phyloP scores from a whole-genome alignment of 1,140 invertebrate genomes.

The Drosophila nigrodunni region DNA sequence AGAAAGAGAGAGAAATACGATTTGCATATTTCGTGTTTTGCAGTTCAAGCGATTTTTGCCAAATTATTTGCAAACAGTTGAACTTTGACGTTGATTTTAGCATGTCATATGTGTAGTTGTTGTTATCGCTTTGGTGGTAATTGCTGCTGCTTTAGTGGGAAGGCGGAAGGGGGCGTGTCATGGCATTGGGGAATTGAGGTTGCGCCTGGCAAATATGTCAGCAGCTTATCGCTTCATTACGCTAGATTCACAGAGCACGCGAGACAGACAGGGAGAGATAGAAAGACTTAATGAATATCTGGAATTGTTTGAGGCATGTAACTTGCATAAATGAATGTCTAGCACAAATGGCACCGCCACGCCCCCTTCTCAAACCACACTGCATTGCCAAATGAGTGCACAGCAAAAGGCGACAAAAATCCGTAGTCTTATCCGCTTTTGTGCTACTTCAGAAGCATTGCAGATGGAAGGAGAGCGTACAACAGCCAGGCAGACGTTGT shows the following conservation, averaged over 20 bases:
- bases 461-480: neutral
- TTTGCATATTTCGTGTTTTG: constrained; percentile 40
- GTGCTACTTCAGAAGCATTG: constrained; percentile 28
- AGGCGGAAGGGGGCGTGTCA: neutral
- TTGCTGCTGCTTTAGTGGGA: constrained; percentile 41
- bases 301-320: constrained; percentile 49
- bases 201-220: constrained; percentile 73
- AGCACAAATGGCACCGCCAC: constrained; percentile 12
- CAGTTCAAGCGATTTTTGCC: constrained; percentile 71
- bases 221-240: constrained; percentile 77
- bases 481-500: constrained; percentile 26
- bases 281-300: constrained; percentile 66
- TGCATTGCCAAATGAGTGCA: neutral
- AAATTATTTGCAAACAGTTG: constrained; percentile 79
- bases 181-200: constrained; percentile 56
- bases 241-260: constrained; percentile 58
- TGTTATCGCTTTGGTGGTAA: constrained; percentile 38
- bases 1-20: constrained; percentile 6
- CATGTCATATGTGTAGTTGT: constrained; percentile 55
- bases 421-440: constrained; percentile 53
- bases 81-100: constrained; percentile 72
- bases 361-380: neutral
- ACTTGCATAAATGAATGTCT: constrained; percentile 60
- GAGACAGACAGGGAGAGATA: constrained; percentile 8
- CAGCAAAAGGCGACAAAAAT: constrained; percentile 49